Conservation (phyloP, 2,113 vertebrate species). For the Gambusia holbrooki region DNA sequence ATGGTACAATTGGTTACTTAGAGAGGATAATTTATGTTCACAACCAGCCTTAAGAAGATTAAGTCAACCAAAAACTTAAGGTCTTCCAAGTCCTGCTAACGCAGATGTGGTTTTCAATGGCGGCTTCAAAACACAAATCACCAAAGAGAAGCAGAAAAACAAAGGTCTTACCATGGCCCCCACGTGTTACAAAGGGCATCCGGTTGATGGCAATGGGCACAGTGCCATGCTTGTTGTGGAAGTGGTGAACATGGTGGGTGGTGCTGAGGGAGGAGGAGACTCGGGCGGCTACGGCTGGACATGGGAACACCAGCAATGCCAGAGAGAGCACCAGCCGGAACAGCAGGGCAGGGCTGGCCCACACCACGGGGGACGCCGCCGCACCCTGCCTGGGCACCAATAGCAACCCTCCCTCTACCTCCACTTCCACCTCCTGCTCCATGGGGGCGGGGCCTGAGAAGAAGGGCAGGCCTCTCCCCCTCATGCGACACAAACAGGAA, state of each 20-base stretch:
- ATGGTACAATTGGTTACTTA: slow-evolving; percentile 34
- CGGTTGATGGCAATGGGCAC: slow-evolving; percentile 96
- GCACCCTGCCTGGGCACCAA: slow-evolving; percentile 57
- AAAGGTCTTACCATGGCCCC: slow-evolving; percentile 87
- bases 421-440: slow-evolving; percentile 69
- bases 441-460: slow-evolving; percentile 60
- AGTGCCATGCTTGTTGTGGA: slow-evolving; percentile 93
- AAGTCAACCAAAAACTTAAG: slow-evolving; percentile 16
- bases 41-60: no score
- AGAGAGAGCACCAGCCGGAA: slow-evolving; percentile 80
- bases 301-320: slow-evolving; percentile 79
- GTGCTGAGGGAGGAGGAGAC: slow-evolving; percentile 95
- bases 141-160: neutral
- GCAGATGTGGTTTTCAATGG: neutral
- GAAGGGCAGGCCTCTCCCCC: slow-evolving; percentile 75
- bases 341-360: slow-evolving; percentile 75
- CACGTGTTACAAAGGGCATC: slow-evolving; percentile 92
- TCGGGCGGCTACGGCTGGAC: slow-evolving; percentile 83
- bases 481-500: slow-evolving; percentile 77
- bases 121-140: neutral
- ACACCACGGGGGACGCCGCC: slow-evolving; percentile 63
- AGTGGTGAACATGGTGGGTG: slow-evolving; percentile 94
- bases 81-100: slow-evolving; percentile 6
- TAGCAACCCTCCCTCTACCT: slow-evolving; percentile 66
- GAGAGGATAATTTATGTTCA: no score